Evolutionary conservation across 64 coral and sea anemone genomes (phyloP).

Genomic region (Actinia equina): DNA sequence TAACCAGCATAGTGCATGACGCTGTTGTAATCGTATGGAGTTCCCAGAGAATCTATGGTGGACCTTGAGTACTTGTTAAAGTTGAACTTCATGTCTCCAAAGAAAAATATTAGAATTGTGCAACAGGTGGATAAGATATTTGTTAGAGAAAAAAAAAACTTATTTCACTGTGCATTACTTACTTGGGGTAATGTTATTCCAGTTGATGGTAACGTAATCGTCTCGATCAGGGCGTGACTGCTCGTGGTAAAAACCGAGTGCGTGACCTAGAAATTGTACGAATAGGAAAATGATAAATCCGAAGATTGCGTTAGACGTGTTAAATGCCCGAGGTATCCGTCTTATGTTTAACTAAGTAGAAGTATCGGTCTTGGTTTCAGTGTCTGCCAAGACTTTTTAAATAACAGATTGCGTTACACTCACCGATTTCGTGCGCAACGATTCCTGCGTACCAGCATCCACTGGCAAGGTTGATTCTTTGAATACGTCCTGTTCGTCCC

Average conservation of each 20-base stretch:
- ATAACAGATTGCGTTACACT: neutral
- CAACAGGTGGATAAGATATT: neutral
- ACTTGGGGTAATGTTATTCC: slow-evolving; percentile 46
- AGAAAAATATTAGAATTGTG: neutral
- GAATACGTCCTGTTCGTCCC: slow-evolving; percentile 19
- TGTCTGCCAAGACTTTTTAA: too few species aligned
- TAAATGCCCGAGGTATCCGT: too few species aligned
- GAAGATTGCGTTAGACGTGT: too few species aligned
- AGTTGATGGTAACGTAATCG: slow-evolving; percentile 50
- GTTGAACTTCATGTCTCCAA: neutral
- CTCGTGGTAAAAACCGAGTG: slow-evolving; percentile 70
- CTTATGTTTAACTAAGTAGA: too few species aligned
- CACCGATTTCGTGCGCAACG: slow-evolving; percentile 70
- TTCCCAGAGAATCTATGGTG: slow-evolving; percentile 53
- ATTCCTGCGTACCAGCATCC: slow-evolving; percentile 54
- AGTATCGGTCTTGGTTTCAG: too few species aligned
- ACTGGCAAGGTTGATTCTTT: slow-evolving; percentile 32
- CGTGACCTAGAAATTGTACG: slow-evolving; percentile 10
- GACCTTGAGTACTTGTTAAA: slow-evolving; percentile 47
- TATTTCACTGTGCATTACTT: neutral
- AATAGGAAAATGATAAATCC: neutral
- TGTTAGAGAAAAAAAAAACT: too few species aligned
- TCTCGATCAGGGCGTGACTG: slow-evolving; percentile 65
- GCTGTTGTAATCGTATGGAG: slow-evolving; percentile 50
- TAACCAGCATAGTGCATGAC: slow-evolving; percentile 48